Base-by-base conservation (phyloP, 1,140 invertebrate genomes). In the Lucilia sericata region DNA sequence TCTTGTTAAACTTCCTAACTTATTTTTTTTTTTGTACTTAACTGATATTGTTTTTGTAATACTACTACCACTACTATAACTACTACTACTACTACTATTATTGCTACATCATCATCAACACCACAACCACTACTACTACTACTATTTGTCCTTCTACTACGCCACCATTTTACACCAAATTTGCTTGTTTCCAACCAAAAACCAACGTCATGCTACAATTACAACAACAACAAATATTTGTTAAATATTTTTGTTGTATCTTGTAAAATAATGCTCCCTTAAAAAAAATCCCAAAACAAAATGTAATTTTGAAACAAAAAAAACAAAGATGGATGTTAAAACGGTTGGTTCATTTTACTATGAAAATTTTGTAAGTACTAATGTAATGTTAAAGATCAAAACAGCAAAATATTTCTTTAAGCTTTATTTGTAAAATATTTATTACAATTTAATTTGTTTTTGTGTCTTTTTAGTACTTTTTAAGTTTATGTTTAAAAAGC, bases 281-380 rank as follows among this genome's bases (percentile, higher is more conserved):
- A n/a, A n/a, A n/a, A n/a, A n/a, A n/a, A n/a, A n/a, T n/a, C n/a
- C n/a, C n/a, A 60, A 80, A 84, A 84, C 34, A 17, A 84, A n/a
- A 65, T 19, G 25, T 30, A 30, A 30, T 19, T 65, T 70, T 70
- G 65, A 25, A 55, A 12, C 70, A 76, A 78, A 84, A 88, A 90
- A 89, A 30, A 30, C 25, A 30, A 30, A 96, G 96, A 96, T 96
- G 96, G 96, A 97, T 94, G 96, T 96, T 95, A 97, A 96, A 94
- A 96, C 95, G 93, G 95, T 96, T 94, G 96, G 96, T 93, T 96
- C 95, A 92, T 96, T 96, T 95, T 96, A 97, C 94, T 97, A 97
- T 94, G 96, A 97, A 93, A 97, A 96, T 93, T 96, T 96, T 94
- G 96, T 97, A 96, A 96, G 96, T 96, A 94, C 92, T 88, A 84